These are phyloP conservation scores for Butorides virescens DNA, from an alignment of 2,113 vertebrate species.

Conservation along the genomic window DNA sequence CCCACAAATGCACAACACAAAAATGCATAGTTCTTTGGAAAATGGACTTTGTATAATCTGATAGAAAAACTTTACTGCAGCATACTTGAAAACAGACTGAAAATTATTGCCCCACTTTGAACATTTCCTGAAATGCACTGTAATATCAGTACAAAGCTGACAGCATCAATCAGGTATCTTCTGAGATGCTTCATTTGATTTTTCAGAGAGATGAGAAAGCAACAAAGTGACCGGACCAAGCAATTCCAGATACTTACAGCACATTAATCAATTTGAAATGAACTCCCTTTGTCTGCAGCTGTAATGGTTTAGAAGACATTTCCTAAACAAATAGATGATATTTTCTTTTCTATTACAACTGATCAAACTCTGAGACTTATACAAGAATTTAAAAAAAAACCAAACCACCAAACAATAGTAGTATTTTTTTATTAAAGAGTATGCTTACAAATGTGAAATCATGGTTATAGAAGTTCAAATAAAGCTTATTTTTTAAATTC, in stretches of 20 bases:
- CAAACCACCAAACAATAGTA: neutral
- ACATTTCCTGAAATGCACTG: slow-evolving; percentile 59
- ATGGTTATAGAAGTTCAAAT: slow-evolving; percentile 28
- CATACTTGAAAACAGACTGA: slow-evolving; percentile 52
- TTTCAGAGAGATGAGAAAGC: slow-evolving; percentile 70
- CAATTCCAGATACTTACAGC: slow-evolving; percentile 69
- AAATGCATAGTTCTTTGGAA: neutral
- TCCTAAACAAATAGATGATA: slow-evolving; percentile 67
- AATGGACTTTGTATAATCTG: neutral
- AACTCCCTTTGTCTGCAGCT: slow-evolving; percentile 67
- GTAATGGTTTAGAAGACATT: slow-evolving; percentile 65
- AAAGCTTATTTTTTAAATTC: slow-evolving; percentile 67
- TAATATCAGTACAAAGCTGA: slow-evolving; percentile 58
- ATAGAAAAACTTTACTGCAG: slow-evolving; percentile 20
- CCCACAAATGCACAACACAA: slow-evolving; percentile 13
- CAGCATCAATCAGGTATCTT: slow-evolving; percentile 69
- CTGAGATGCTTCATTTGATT: slow-evolving; percentile 72
- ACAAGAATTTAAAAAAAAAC: neutral
- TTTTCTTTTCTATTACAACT: slow-evolving; percentile 60
- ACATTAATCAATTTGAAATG: slow-evolving; percentile 71
- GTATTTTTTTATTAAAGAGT: slow-evolving; percentile 51
- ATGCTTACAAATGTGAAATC: slow-evolving; percentile 58
- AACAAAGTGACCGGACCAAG: slow-evolving; percentile 66
- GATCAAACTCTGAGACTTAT: slow-evolving; percentile 50
- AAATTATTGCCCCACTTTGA: slow-evolving; percentile 55